Base-by-base conservation (phyloP, 2,113 vertebrate species). In the Oryzias javanicus region DNA sequence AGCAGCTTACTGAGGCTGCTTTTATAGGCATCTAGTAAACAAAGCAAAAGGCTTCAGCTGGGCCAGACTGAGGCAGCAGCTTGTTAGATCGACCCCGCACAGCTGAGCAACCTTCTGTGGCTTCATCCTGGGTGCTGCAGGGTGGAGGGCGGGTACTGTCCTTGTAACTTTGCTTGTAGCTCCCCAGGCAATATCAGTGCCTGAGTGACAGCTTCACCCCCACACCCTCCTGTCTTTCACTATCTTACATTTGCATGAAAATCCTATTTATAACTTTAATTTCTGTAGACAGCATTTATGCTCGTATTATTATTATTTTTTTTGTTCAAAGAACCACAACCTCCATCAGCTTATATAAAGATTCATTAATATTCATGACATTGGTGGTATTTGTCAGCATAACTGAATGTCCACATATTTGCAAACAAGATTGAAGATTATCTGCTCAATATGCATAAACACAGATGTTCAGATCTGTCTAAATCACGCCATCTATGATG, bases 21-120 rank as follows among this genome's bases (percentile, higher is more conserved):
- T 78, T 80, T 53, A 55, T 47, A 49, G 64, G 64, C 42, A 29
- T 49, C 69, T 54, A 14, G 67, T 70, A 78, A 72, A 63, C 78
- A 60, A 55, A 70, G 75, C 58, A 49, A 61, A 71, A 62, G 70
- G 70, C 76, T 76, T 75, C 72, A 73, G 73, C 76, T 78, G 67
- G 66, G 69, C 72, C 66, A 70, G 70, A 67, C 75, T 69, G 73
- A 79, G 81, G 77, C 44, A 81, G 86, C 84, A 88, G 86, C 86
- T 88, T 86, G 86, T 86, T 74, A 60, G 79, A 84, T 75, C 45
- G 66, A 81, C 83, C 63, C 72, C 82, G 65, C 84, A 72, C 86
- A 88, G 84, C 84, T 86, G 86, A 89, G 83, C 86, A 85, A 64
- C 86, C 81, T 81, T 85, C 86, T 84, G 86, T 82, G 75, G 70